Percentiles rank a stretch among this genome's conserved stretches.
Evolutionary conservation across 2,113 vertebrate genomes (phyloP).

Genomic region (Apaloderma vittatum): DNA sequence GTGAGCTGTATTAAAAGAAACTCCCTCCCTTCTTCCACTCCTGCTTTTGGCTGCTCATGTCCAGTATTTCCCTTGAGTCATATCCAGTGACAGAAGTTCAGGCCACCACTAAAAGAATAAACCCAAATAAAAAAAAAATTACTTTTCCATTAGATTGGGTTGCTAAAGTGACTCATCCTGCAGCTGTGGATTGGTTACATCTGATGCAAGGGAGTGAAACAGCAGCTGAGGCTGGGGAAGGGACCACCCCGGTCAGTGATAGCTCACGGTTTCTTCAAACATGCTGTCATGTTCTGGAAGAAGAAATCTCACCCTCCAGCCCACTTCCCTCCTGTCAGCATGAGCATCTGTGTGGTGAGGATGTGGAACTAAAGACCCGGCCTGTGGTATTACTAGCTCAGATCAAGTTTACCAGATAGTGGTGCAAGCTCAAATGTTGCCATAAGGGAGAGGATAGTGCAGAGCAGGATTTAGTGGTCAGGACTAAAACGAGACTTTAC

Average conservation of each 20-base stretch:
- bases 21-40: background rate
- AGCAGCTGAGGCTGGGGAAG: background rate
- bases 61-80: slow-evolving; percentile 29
- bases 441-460: background rate
- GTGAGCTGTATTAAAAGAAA: background rate
- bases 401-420: background rate
- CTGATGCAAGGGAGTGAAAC: slow-evolving; percentile 16
- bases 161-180: slow-evolving; percentile 55
- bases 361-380: background rate
- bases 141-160: slow-evolving; percentile 22
- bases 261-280: slow-evolving; percentile 6
- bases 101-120: slow-evolving; percentile 11
- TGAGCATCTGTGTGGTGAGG: background rate
- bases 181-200: slow-evolving; percentile 54
- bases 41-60: background rate
- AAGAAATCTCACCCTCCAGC: background rate
- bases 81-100: slow-evolving; percentile 29
- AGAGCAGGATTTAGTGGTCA: background rate
- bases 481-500: background rate
- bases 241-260: background rate
- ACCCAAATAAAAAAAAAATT: slow-evolving; percentile 29
- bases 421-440: background rate
- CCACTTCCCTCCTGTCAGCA: background rate
- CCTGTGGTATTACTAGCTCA: background rate
- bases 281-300: slow-evolving; percentile 31